A percentile compares a stretch with the other conserved stretches of the same genome.
phyloP scores from a whole-genome alignment of 2,888 invertebrate species.

The Apamea epomidion region DNA sequence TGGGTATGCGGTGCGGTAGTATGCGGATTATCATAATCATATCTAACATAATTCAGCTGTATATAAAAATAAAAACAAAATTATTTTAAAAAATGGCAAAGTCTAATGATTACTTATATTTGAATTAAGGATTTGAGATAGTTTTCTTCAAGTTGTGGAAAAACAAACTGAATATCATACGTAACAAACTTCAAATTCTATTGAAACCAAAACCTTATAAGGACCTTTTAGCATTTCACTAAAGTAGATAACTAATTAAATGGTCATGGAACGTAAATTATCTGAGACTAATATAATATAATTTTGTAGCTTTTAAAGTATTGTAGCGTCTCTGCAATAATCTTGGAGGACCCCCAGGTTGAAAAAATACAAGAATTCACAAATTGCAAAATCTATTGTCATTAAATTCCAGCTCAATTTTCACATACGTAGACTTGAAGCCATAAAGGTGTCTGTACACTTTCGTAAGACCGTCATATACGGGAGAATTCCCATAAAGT shows the following conservation, averaged over 20 bases:
- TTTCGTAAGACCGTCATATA: conserved; percentile 59
- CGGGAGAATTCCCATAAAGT: conserved; percentile 69
- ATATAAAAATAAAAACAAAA: not conserved
- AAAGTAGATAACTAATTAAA: not conserved
- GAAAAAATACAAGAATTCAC: not conserved
- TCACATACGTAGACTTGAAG: conserved; percentile 32
- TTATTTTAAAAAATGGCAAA: too few relatives aligned
- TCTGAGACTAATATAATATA: not conserved
- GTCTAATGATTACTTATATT: too few relatives aligned
- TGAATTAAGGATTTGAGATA: too few relatives aligned
- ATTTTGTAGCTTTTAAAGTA: not conserved
- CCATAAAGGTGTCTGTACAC: conserved; percentile 45
- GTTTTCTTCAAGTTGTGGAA: not conserved
- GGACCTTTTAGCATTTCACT: not conserved
- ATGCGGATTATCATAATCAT: not conserved
- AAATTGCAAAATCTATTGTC: conserved; percentile 25
- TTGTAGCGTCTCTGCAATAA: too few relatives aligned
- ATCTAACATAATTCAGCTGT: not conserved
- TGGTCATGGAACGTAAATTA: not conserved
- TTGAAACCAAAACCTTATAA: not conserved
- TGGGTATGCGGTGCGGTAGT: not conserved
- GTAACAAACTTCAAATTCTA: not conserved
- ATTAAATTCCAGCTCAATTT: conserved; percentile 34
- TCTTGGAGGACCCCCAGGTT: too few relatives aligned
- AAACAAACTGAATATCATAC: not conserved